Conservation (phyloP, 35 echinoderm and acorn worm genomes). For the Acanthaster planci region DNA sequence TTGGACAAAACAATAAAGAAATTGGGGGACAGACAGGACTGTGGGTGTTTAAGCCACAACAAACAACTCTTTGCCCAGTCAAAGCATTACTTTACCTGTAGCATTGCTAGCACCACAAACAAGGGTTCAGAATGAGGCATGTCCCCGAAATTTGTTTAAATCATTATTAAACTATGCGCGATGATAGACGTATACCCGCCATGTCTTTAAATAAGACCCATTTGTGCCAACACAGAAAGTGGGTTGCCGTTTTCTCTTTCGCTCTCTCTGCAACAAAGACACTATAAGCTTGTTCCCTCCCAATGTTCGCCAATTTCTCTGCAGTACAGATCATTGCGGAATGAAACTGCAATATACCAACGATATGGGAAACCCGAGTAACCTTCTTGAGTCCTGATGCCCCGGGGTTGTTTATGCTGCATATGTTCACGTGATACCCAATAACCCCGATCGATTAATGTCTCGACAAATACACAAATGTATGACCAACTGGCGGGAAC, state of each 20-base stretch:
- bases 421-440: conserved; percentile 23
- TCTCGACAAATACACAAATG: conserved; percentile 4
- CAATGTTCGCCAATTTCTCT: neutral
- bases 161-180: neutral
- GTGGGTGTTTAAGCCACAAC: too few relatives aligned
- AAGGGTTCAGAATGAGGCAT: too few relatives aligned
- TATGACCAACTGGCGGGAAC: conserved; percentile 10
- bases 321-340: neutral
- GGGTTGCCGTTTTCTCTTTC: neutral
- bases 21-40: too few relatives aligned
- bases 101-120: too few relatives aligned
- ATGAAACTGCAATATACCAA: conserved; percentile 15
- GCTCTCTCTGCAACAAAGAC: neutral
- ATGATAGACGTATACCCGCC: neutral
- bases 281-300: neutral
- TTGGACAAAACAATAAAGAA: too few relatives aligned
- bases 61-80: too few relatives aligned
- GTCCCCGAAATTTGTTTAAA: neutral
- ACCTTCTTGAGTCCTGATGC: neutral
- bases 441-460: conserved; percentile 24
- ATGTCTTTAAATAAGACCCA: neutral
- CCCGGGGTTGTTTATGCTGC: conserved; percentile 7
- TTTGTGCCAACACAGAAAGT: neutral
- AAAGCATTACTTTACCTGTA: too few relatives aligned
- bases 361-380: neutral